Evolutionary conservation across 2,797 vertebrate genomes (phyloP).

Genomic region (Melopsittacus undulatus): DNA sequence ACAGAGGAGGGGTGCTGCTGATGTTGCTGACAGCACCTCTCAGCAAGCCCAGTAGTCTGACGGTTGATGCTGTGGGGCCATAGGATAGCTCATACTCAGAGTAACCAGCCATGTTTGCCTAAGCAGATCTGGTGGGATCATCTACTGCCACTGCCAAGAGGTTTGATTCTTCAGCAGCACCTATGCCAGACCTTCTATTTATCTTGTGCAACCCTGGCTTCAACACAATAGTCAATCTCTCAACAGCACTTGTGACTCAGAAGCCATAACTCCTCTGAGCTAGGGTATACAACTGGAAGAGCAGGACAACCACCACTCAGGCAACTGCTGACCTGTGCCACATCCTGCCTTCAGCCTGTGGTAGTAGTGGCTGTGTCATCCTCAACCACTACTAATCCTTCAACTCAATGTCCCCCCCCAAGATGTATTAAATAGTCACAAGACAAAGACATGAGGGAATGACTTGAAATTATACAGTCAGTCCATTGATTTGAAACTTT

Average conservation of each 20-base stretch:
- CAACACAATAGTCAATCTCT: not conserved
- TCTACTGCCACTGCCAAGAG: not conserved
- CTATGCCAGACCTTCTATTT: not conserved
- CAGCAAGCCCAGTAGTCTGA: not conserved
- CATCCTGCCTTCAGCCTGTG: not conserved
- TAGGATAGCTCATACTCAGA: not conserved
- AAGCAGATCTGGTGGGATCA: not conserved
- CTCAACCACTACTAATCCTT: not conserved
- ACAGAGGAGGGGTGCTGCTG: accelerated
- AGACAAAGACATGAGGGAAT: not conserved
- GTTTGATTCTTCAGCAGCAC: slow-evolving; percentile 11
- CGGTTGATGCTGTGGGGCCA: accelerated
- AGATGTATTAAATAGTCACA: not conserved
- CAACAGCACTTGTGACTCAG: not conserved
- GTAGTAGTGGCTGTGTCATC: not conserved
- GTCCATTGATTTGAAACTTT: not conserved
- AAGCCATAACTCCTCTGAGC: not conserved
- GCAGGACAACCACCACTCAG: not conserved
- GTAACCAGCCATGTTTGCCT: not conserved
- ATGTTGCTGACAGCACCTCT: not conserved
- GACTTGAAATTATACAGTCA: not conserved
- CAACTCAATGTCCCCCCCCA: not conserved
- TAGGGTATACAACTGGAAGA: not conserved
- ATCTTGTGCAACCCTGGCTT: not conserved
- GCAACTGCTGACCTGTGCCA: not conserved